phyloP scores from a whole-genome alignment of 2,888 invertebrate species.

The Aproaerema taeniolella region DNA sequence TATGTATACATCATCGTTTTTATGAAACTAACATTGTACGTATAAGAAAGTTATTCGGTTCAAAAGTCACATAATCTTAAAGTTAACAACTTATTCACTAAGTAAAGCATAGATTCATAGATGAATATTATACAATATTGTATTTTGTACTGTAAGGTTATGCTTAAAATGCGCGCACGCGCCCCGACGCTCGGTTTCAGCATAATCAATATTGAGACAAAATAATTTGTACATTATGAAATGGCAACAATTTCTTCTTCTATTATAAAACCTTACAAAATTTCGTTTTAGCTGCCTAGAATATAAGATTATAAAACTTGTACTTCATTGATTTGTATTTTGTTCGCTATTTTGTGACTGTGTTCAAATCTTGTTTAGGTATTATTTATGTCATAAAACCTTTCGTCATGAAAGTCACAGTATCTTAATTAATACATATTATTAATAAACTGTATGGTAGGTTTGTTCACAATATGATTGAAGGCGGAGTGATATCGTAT shows the following conservation, averaged over 20 bases:
- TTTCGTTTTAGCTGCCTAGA: constrained; percentile 36
- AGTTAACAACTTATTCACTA: constrained; percentile 47
- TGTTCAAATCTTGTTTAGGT: too few relatives aligned
- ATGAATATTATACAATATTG: constrained; percentile 64
- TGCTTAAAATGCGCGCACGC: constrained; percentile 26
- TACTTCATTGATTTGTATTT: constrained; percentile 19
- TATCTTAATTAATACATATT: too few relatives aligned
- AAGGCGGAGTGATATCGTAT: too few relatives aligned
- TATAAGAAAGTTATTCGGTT: constrained; percentile 44
- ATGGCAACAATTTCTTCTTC: constrained; percentile 36
- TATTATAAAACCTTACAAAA: constrained; percentile 30
- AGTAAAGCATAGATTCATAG: constrained; percentile 69
- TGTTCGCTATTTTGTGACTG: not conserved
- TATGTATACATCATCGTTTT: constrained; percentile 38
- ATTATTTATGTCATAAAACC: too few relatives aligned
- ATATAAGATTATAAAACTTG: constrained; percentile 22
- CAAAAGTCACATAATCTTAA: constrained; percentile 34
- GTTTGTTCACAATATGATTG: too few relatives aligned
- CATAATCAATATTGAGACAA: constrained; percentile 20
- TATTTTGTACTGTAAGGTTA: constrained; percentile 75
- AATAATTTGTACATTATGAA: constrained; percentile 25
- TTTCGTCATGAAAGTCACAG: too few relatives aligned
- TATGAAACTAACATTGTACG: constrained; percentile 53
- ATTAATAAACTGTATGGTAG: too few relatives aligned
- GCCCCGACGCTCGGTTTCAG: constrained; percentile 13